These are phyloP conservation scores for Tangara arthus DNA, from an alignment of 2,797 vertebrate species.

Conservation along the genomic window DNA sequence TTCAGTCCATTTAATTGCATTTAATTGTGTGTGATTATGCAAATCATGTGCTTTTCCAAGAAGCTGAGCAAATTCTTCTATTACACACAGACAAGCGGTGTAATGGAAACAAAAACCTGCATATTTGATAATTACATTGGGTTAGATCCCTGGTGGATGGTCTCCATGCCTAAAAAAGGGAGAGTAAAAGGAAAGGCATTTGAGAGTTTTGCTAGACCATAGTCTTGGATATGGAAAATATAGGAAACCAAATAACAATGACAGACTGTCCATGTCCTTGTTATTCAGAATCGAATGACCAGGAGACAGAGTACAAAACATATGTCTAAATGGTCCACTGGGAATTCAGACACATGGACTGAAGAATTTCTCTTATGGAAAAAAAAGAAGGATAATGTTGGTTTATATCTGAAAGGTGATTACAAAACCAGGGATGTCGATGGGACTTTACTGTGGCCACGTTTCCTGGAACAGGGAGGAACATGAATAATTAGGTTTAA, in stretches of 20 bases:
- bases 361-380: neutral
- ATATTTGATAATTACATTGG: neutral
- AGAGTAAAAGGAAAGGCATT: neutral
- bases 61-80: neutral
- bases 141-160: neutral
- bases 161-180: neutral
- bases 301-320: neutral
- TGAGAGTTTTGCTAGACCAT: neutral
- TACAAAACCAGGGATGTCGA: neutral
- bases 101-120: neutral
- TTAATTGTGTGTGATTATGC: neutral
- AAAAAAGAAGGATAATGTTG: neutral
- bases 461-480: neutral
- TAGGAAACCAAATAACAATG: neutral
- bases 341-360: neutral
- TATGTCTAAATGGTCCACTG: neutral
- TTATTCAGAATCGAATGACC: neutral
- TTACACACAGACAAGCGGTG: neutral
- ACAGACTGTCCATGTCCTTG: fast-evolving
- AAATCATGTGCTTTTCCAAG: neutral
- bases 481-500: neutral
- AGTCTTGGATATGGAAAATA: neutral
- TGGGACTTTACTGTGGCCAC: neutral
- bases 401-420: neutral
- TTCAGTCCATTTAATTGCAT: neutral